Percentiles rank a stretch among this genome's conserved stretches.
Conservation (phyloP, 1,140 invertebrate genomes). For the Watersipora subatra region DNA sequence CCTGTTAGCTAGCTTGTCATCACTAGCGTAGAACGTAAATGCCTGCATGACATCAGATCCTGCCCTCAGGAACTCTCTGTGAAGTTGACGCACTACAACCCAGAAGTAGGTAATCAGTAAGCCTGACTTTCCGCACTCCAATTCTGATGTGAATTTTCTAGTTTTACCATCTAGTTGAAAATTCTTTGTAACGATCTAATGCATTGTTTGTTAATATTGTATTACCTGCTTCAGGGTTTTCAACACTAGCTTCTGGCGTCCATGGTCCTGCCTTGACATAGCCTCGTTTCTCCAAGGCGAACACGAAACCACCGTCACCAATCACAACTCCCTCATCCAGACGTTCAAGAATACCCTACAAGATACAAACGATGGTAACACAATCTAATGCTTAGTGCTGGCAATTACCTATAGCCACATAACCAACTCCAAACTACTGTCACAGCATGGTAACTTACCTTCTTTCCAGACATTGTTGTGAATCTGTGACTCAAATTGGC, state of each 20-base stretch:
- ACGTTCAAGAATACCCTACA: constrained; percentile 30
- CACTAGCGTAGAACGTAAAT: constrained; percentile 40
- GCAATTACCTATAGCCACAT: too few relatives aligned
- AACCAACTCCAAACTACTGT: too few relatives aligned
- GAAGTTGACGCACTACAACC: constrained; percentile 26
- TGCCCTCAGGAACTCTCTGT: constrained; percentile 37
- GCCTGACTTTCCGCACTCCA: background rate
- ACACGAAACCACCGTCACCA: constrained; percentile 42
- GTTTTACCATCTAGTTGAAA: too few relatives aligned
- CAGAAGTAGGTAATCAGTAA: background rate
- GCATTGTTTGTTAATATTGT: too few relatives aligned
- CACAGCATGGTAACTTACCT: too few relatives aligned
- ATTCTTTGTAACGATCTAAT: too few relatives aligned
- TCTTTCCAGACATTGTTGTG: too few relatives aligned
- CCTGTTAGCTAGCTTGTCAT: constrained; percentile 38
- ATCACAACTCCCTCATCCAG: constrained; percentile 36
- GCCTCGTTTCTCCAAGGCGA: constrained; percentile 39
- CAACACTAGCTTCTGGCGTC: constrained; percentile 38
- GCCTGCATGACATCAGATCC: constrained; percentile 42
- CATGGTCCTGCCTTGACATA: constrained; percentile 42
- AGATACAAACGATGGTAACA: too few relatives aligned
- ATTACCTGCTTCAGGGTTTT: constrained; percentile 39
- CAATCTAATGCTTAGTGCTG: too few relatives aligned
- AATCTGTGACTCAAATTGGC: too few relatives aligned
- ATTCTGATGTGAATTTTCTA: too few relatives aligned